Percentiles rank a stretch among this genome's conserved stretches.
These are phyloP conservation scores for Actenoides hombroni DNA, from an alignment of 2,113 vertebrate genomes.

Conservation along the genomic window DNA sequence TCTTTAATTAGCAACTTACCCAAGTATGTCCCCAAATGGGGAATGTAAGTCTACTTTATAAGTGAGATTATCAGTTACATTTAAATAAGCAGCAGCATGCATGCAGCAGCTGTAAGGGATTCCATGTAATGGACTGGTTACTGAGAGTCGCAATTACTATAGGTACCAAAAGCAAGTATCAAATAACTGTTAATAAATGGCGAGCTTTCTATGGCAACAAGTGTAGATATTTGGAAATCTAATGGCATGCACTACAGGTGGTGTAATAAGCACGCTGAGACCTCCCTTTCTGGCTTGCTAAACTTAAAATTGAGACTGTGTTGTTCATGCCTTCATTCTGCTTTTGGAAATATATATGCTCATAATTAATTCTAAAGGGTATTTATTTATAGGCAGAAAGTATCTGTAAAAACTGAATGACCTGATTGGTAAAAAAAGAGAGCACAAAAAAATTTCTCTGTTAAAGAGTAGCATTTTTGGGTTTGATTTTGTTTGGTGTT, in stretches of 20 bases:
- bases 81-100: neutral
- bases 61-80: neutral
- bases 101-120: neutral
- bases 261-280: neutral
- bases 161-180: neutral
- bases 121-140: neutral
- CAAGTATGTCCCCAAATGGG: neutral
- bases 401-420: neutral
- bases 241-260: neutral
- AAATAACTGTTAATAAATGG: neutral
- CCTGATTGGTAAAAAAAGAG: neutral
- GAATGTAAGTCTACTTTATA: neutral
- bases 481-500: neutral
- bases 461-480: neutral
- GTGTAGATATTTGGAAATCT: neutral
- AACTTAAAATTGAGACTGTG: neutral
- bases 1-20: neutral
- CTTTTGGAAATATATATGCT: neutral
- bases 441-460: neutral
- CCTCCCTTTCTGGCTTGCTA: neutral
- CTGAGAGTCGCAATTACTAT: neutral
- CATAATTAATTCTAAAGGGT: neutral
- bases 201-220: neutral
- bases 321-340: neutral
- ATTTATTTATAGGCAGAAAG: neutral